phyloP scores from a whole-genome alignment of 2,113 vertebrate genomes.

The Motacilla alba region DNA sequence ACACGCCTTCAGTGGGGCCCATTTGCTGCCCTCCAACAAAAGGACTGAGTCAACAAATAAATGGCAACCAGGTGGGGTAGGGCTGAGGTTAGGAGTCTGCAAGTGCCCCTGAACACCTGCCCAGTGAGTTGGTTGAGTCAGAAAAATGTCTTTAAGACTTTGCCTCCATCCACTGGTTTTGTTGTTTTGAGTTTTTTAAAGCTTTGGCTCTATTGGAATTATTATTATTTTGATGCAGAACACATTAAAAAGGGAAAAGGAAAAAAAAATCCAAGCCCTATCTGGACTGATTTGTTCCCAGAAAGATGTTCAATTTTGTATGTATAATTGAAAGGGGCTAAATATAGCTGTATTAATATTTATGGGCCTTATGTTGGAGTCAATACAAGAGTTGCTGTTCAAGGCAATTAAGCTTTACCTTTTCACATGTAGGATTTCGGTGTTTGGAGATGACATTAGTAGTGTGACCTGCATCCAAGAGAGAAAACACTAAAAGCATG shows the following conservation, averaged over 20 bases:
- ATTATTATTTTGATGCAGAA: slow-evolving; percentile 19
- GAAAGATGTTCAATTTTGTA: slow-evolving; percentile 58
- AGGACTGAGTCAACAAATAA: background rate
- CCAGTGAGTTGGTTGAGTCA: background rate
- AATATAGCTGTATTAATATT: slow-evolving; percentile 69
- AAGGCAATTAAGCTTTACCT: slow-evolving; percentile 67
- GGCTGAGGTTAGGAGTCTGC: background rate
- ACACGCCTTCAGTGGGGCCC: background rate
- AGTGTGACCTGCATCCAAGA: slow-evolving; percentile 47
- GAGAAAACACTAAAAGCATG: slow-evolving; percentile 14
- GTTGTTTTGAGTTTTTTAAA: background rate
- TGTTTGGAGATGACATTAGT: slow-evolving; percentile 38
- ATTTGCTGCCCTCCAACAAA: background rate
- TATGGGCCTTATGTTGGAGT: slow-evolving; percentile 52
- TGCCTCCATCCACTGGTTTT: background rate
- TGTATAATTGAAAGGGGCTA: slow-evolving; percentile 63
- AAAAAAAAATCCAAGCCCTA: background rate
- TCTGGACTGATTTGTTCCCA: slow-evolving; percentile 41
- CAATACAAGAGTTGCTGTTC: slow-evolving; percentile 57
- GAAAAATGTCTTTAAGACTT: background rate
- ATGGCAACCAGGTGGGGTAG: background rate
- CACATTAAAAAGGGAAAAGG: background rate
- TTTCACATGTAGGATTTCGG: slow-evolving; percentile 47
- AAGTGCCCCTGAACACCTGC: background rate
- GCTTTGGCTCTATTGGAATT: background rate